Conservation (phyloP, 2,888 invertebrate genomes). For the Reticulitermes lucifugus region DNA sequence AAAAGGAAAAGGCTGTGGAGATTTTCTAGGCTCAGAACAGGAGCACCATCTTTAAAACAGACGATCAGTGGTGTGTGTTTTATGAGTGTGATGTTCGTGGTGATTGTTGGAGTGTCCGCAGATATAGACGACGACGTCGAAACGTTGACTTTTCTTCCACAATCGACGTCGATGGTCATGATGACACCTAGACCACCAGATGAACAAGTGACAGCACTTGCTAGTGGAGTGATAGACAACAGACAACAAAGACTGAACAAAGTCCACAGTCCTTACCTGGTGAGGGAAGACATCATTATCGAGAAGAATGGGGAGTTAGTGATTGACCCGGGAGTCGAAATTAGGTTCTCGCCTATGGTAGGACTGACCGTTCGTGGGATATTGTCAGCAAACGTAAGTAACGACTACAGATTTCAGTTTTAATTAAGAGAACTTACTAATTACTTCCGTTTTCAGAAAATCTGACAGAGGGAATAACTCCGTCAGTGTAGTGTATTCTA, state of each 20-base stretch:
- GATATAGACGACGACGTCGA: conserved; percentile 31
- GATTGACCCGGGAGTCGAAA: conserved; percentile 90
- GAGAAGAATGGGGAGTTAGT: conserved; percentile 82
- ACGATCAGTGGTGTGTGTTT: background rate
- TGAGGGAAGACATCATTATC: conserved; percentile 84
- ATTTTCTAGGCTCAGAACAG: background rate
- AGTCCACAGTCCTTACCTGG: conserved; percentile 77
- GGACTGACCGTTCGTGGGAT: conserved; percentile 94
- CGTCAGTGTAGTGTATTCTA: no score
- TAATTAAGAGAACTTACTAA: no score
- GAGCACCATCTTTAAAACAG: background rate
- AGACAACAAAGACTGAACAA: conserved; percentile 70
- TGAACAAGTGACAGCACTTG: conserved; percentile 44
- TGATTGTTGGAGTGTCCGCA: conserved; percentile 16
- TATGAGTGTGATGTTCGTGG: background rate
- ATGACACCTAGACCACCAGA: conserved; percentile 15
- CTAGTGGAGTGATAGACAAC: conserved; percentile 69
- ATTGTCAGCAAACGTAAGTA: conserved; percentile 88
- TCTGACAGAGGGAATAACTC: no score
- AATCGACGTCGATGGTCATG: background rate
- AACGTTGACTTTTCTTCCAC: conserved; percentile 25
- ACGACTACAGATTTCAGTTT: background rate
- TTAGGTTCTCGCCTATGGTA: conserved; percentile 91
- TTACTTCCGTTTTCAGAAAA: no score
- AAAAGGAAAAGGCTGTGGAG: conserved; percentile 1